These are phyloP conservation scores for Rhynchomys soricoides DNA, from an alignment of 2,113 vertebrate species.

Conservation along the genomic window DNA sequence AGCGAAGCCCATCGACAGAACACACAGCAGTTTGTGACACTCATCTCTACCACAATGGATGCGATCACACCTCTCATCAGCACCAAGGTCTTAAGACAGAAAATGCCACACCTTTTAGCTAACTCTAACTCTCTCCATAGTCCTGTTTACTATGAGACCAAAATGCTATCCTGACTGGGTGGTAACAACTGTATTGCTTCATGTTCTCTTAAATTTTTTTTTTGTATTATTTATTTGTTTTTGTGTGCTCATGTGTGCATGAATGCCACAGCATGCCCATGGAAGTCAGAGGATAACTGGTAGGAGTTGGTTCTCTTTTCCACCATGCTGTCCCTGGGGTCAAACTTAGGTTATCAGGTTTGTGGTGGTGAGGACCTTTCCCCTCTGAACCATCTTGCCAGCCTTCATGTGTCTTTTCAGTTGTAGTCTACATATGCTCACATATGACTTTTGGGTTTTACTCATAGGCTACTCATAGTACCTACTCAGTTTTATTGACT, in stretches of 20 bases:
- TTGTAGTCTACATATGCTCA: neutral
- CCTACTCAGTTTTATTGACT: neutral
- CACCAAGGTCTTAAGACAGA: conserved; percentile 91
- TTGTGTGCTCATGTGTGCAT: neutral
- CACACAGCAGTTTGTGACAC: conserved; percentile 93
- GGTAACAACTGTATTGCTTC: neutral
- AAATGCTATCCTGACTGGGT: neutral
- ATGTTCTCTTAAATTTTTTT: neutral
- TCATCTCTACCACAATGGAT: conserved; percentile 95
- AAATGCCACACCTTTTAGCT: neutral
- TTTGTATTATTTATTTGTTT: neutral
- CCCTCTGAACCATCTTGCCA: no score
- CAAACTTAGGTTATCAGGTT: neutral
- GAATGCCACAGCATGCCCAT: neutral
- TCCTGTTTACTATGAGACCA: neutral
- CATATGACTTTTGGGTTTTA: neutral
- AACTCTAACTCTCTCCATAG: neutral
- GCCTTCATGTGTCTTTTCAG: neutral
- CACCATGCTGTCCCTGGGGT: neutral
- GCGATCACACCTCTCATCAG: conserved; percentile 96
- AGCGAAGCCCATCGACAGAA: conserved; percentile 95
- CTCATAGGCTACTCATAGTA: conserved; percentile 8
- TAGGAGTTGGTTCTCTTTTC: neutral
- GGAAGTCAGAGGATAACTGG: neutral
- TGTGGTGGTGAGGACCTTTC: neutral